Evolutionary conservation across 2,113 vertebrate genomes (phyloP), one percentile per base, ranked within the genome.

Genomic region (Athene cunicularia): DNA sequence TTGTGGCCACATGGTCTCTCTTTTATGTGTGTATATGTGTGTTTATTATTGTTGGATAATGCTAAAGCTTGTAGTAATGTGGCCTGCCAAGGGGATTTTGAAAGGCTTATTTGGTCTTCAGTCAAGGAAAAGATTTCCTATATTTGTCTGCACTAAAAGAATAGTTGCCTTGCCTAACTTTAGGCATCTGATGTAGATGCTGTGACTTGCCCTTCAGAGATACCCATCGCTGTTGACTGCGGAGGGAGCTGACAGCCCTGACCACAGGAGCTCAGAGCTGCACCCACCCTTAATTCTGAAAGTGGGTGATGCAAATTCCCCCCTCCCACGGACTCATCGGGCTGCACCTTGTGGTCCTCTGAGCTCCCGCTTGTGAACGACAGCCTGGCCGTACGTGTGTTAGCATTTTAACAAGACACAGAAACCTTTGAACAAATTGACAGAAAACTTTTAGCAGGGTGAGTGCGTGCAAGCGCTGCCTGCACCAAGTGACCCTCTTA

Each of bases 401-500:
- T 75, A 68, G 26, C 79, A 26, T 96, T 96, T 96, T 91, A 97
- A 96, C 91, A 80, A 91, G 94, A 79, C 26, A 20, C 1, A 10
- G 82, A 95, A 95, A 66, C 82, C 80, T 97, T 97, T 97, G 96
- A 97, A 96, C 89, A 95, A 96, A 97, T 94, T 76, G 92, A 73
- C 82, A 96, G 92, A 92, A 95, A 98, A 96, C 33, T 96, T 96
- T 97, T 74, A 93, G 88, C 93, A 79, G 90, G 81, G 82, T 0
- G 33, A 90, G 70, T 0, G n/a, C 2, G 50, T 1, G 1, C 24
- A 41, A 94, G 94, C 10, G 6, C 92, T 90, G 95, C 80, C 95
- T 94, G 92, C 88, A 95, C 87, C 49, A 53, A 94, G 80, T 98
- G 97, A 97, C 96, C 96, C 93, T 97, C 97, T 86, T 93, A 66